A percentile compares a stretch with the other conserved stretches of the same genome.
Evolutionary conservation across 1,140 invertebrate genomes (phyloP).

Genomic region (Cryptotermes secundus): DNA sequence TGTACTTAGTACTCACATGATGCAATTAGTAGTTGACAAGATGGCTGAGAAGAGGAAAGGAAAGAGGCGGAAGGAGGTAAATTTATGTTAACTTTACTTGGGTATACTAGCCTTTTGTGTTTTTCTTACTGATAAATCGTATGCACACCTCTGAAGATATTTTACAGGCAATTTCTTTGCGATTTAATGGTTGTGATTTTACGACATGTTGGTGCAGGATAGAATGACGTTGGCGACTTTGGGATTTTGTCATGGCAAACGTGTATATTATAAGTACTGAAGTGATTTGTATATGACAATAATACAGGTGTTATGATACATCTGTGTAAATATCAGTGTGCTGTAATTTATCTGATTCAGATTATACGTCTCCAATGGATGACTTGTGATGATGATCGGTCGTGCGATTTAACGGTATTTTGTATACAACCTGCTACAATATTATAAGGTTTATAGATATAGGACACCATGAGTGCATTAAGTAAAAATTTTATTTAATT

Average conservation of each 20-base stretch:
- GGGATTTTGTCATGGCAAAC: neutral
- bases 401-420: neutral
- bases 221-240: constrained; percentile 22
- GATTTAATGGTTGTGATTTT: neutral
- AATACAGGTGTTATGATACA: neutral
- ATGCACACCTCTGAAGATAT: neutral
- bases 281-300: neutral
- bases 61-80: constrained; percentile 73
- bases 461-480: too few relatives aligned
- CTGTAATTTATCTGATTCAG: neutral
- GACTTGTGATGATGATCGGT: neutral
- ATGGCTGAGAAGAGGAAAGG: constrained; percentile 77
- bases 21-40: constrained; percentile 45
- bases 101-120: neutral
- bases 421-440: neutral
- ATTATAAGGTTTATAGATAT: too few relatives aligned
- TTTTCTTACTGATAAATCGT: constrained; percentile 22
- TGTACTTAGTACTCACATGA: neutral
- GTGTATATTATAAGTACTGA: neutral
- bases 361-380: neutral
- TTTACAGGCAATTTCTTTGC: neutral
- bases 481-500: too few relatives aligned
- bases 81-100: constrained; percentile 1
- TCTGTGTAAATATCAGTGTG: neutral
- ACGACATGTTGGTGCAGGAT: neutral